These are phyloP conservation scores for Dendrolimus houi DNA, from an alignment of 2,888 invertebrate species.

Conservation along the genomic window DNA sequence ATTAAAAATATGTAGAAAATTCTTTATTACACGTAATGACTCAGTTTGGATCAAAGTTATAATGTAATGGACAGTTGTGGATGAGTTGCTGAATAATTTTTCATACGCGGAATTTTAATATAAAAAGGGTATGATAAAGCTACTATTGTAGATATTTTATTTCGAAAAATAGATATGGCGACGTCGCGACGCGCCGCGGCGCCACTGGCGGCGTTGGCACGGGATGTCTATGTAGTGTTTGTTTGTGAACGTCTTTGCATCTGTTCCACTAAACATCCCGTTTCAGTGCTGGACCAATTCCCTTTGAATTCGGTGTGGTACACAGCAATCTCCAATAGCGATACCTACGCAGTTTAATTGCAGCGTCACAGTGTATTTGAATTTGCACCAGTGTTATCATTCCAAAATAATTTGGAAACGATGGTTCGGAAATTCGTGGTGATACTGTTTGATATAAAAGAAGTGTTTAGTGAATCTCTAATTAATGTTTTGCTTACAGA, in stretches of 20 bases:
- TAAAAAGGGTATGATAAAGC: slow-evolving; percentile 1
- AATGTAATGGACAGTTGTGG: too few species aligned
- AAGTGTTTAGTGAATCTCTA: slow-evolving; percentile 68
- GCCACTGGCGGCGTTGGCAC: slow-evolving; percentile 62
- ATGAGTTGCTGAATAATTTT: too few species aligned
- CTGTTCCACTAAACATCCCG: slow-evolving; percentile 66
- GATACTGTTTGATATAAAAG: slow-evolving; percentile 62
- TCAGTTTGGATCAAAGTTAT: too few species aligned
- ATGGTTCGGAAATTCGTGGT: slow-evolving; percentile 60
- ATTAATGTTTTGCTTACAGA: slow-evolving; percentile 63
- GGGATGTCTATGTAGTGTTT: slow-evolving; percentile 46
- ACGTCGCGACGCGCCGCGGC: slow-evolving; percentile 45
- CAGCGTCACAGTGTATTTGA: slow-evolving; percentile 38
- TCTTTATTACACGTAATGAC: background rate
- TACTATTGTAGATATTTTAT: slow-evolving; percentile 25
- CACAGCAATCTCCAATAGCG: slow-evolving; percentile 22
- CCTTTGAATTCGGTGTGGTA: slow-evolving; percentile 50
- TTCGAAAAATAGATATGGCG: slow-evolving; percentile 48
- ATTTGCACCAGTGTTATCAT: slow-evolving; percentile 11
- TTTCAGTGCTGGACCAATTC: slow-evolving; percentile 64
- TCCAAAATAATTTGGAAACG: slow-evolving; percentile 40
- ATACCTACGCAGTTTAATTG: slow-evolving; percentile 26
- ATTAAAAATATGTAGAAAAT: background rate
- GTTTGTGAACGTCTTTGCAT: slow-evolving; percentile 67
- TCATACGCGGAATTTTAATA: background rate